Percentiles rank a stretch among this genome's conserved stretches.
Conservation (phyloP, 2,888 invertebrate species). For the Drosophila formosana region DNA sequence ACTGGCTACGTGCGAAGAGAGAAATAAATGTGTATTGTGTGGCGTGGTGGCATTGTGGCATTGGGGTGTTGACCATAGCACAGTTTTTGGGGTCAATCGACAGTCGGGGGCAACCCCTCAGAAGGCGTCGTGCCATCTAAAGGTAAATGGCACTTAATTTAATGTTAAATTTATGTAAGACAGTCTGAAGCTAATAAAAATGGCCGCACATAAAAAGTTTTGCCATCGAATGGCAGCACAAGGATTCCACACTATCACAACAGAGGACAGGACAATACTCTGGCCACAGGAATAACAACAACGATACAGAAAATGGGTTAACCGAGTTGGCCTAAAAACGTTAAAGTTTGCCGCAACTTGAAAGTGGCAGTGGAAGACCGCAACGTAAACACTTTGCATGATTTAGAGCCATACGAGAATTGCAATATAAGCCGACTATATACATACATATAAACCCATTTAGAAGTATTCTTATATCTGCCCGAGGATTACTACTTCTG, state of each 20-base stretch:
- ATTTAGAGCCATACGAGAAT: conserved; percentile 63
- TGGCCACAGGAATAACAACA: conserved; percentile 2
- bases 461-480: conserved; percentile 4
- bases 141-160: conserved; percentile 75
- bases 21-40: not conserved
- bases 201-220: conserved; percentile 52
- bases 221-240: conserved; percentile 28
- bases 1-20: conserved; percentile 42
- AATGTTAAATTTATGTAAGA: conserved; percentile 75
- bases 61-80: not conserved
- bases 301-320: conserved; percentile 63
- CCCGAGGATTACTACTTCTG: conserved; percentile 15
- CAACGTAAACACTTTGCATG: conserved; percentile 69
- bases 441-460: conserved; percentile 23
- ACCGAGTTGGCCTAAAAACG: conserved; percentile 72
- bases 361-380: conserved; percentile 55
- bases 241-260: conserved; percentile 58
- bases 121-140: conserved; percentile 2
- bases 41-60: not conserved
- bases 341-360: conserved; percentile 67
- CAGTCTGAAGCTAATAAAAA: conserved; percentile 70
- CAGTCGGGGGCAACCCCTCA: conserved; percentile 40
- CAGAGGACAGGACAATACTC: conserved; percentile 15
- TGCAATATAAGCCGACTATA: conserved; percentile 36
- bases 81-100: conserved; percentile 42